Evolutionary conservation across 1,140 invertebrate species (phyloP).

Genomic region (Cydia amplana): DNA sequence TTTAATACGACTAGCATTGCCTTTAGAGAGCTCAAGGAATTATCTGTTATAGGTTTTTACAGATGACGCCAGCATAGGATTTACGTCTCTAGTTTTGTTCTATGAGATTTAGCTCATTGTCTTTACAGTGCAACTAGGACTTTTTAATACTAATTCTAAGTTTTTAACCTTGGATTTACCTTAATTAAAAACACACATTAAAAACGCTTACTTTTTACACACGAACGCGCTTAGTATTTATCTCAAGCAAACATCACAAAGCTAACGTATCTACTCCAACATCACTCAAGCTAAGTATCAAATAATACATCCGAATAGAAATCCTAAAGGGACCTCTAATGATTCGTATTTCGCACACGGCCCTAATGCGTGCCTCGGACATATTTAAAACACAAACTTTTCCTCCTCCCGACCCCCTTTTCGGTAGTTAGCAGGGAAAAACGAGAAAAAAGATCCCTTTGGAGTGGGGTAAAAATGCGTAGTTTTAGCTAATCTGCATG

Average conservation of each 20-base stretch:
- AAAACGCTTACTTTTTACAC: no score
- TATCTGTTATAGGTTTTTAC: no score
- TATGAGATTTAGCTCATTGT: no score
- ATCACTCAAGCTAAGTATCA: slow-evolving; percentile 28
- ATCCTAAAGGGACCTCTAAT: slow-evolving; percentile 55
- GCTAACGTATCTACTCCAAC: not conserved
- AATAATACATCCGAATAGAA: slow-evolving; percentile 28
- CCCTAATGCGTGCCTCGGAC: slow-evolving; percentile 74
- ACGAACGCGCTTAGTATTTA: no score
- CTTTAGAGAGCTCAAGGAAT: no score
- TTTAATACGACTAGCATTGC: no score
- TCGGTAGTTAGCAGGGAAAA: slow-evolving; percentile 71
- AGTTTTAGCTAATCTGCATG: slow-evolving; percentile 81
- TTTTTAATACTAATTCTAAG: no score
- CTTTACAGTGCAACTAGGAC: no score
- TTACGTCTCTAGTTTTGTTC: no score
- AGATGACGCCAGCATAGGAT: no score
- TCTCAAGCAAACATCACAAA: slow-evolving; percentile 14
- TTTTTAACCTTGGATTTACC: no score
- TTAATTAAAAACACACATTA: no score
- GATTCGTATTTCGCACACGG: slow-evolving; percentile 67
- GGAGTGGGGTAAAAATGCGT: slow-evolving; percentile 78
- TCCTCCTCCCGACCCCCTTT: slow-evolving; percentile 60
- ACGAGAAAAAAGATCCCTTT: slow-evolving; percentile 60
- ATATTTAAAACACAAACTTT: slow-evolving; percentile 77